These are phyloP conservation scores for Ennomos erosarius DNA, from an alignment of 2,888 invertebrate genomes.

Conservation along the genomic window DNA sequence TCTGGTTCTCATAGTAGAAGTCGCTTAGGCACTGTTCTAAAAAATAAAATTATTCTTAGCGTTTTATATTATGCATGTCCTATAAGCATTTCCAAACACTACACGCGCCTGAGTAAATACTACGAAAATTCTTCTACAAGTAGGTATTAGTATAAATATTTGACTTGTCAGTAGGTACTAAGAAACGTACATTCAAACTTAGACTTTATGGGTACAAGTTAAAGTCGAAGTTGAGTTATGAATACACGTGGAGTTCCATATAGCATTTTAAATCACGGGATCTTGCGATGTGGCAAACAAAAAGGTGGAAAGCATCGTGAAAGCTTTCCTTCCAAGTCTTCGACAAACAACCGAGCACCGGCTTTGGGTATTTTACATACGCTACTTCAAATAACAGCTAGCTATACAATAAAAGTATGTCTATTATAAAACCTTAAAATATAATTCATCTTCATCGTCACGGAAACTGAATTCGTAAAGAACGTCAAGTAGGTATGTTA, in stretches of 20 bases:
- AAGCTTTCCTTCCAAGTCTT: constrained; percentile 68
- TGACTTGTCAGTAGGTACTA: constrained; percentile 25
- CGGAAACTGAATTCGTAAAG: no score
- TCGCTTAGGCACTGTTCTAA: no score
- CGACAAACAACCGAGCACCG: constrained; percentile 64
- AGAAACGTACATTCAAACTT: background rate
- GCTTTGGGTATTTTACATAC: constrained; percentile 48
- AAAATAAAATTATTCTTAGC: no score
- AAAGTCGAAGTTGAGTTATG: constrained; percentile 7
- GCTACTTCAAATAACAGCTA: background rate
- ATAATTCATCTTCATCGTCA: no score
- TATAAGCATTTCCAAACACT: constrained; percentile 24
- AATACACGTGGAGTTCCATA: constrained; percentile 37
- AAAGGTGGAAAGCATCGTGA: constrained; percentile 65
- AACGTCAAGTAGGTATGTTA: no score
- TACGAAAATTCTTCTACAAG: constrained; percentile 35
- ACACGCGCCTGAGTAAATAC: constrained; percentile 33
- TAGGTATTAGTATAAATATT: constrained; percentile 40
- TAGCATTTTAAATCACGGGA: constrained; percentile 49
- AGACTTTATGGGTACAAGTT: background rate
- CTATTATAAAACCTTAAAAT: no score
- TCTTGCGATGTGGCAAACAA: constrained; percentile 61
- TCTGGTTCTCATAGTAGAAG: no score
- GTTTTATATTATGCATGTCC: constrained; percentile 14
- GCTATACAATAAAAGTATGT: background rate